Evolutionary conservation across 2,113 vertebrate genomes (phyloP), one percentile per base, ranked within the genome.

Genomic region (Ctenodactylus gundi): DNA sequence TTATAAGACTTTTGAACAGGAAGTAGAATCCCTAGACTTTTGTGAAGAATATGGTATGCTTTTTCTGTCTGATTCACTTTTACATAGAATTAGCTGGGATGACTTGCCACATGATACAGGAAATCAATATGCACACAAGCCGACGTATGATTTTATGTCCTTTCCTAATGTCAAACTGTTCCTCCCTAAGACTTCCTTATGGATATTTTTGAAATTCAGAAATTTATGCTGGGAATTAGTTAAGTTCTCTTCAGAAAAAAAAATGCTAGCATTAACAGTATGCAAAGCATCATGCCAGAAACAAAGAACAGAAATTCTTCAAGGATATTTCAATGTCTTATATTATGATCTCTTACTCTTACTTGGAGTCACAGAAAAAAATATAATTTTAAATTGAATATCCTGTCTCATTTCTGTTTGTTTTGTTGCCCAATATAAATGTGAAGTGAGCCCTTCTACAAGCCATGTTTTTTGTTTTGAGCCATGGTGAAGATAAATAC

Each of bases 321-420:
- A 88, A 93, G 65, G 46, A 68, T 87, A 60, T 72, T 60, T 85
- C 60, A 85, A 0, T 73, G 23, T 84, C 44, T 85, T 55, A 49
- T 18, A 20, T 21, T 83, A 36, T 78, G 51, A 86, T 96, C 92
- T 83, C 73, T 87, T 83, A 58, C 55, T 91, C 87, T 86, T 58
- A 86, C 93, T 96, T 95, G 68, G 93, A 86, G 68, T 88, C 86
- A 89, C 34, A 89, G 25, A 85, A 88, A n/a, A 58, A 65, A 85
- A 96, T 88, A 80, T 89, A 89, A 91, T 68, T 96, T 94, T 88
- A 67, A 80, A 78, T 72, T 94, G 46, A 88, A 18, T 39, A 93
- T 86, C 77, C 58, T 87, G 41, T 89, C 68, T 84, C 14, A 4
- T 23, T 88, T 92, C 39, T 53, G 60, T 86, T 93, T 94, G 23